These are phyloP conservation scores for Antrozous pallidus DNA, from an alignment of 2,797 vertebrate genomes.

Conservation along the genomic window DNA sequence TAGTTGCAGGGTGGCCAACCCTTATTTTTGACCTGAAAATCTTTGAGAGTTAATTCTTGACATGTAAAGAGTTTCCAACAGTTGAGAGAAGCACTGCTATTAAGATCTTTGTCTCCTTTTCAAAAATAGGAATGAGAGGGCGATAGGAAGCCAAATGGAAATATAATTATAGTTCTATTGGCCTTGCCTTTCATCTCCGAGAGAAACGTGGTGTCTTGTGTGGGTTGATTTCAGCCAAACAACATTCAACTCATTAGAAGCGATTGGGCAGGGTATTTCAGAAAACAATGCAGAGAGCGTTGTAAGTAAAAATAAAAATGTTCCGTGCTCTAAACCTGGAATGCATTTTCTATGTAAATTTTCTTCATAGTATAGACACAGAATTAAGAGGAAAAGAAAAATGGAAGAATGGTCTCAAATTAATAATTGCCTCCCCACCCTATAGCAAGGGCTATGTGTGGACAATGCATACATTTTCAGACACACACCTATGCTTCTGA, in stretches of 20 bases:
- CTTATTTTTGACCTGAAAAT: conserved; percentile 42
- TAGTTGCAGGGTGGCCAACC: no score
- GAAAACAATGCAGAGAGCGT: not conserved
- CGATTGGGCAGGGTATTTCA: not conserved
- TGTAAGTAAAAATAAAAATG: not conserved
- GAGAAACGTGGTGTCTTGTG: not conserved
- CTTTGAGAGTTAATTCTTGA: not conserved
- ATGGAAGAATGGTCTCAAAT: not conserved
- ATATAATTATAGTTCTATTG: not conserved
- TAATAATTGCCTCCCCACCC: not conserved
- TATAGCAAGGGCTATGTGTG: not conserved
- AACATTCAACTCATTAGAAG: not conserved
- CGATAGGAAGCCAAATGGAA: not conserved
- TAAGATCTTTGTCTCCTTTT: conserved; percentile 36
- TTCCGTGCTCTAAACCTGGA: not conserved
- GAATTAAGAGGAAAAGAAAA: not conserved
- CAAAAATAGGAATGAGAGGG: not conserved
- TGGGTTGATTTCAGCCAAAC: not conserved
- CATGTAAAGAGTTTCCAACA: conserved; percentile 34
- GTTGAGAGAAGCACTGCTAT: not conserved
- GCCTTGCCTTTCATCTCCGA: conserved; percentile 16
- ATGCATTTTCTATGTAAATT: not conserved
- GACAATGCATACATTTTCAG: not conserved
- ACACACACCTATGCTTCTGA: rapidly evolving
- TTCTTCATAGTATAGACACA: not conserved